Conservation (phyloP, 2,113 vertebrate genomes). For the Salvelinus fontinalis region DNA sequence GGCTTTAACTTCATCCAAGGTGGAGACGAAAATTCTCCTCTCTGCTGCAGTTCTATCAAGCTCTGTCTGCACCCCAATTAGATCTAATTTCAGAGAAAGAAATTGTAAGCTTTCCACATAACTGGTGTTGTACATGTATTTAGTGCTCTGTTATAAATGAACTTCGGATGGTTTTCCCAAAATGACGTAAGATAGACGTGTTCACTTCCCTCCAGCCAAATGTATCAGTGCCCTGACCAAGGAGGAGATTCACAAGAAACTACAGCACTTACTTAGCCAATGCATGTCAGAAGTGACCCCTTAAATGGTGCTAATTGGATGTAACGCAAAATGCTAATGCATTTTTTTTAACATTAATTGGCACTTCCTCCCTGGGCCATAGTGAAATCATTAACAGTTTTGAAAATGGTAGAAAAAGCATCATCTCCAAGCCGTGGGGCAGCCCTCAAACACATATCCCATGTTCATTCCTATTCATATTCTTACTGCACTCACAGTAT, state of each 20-base stretch:
- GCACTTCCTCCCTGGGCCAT: slow-evolving; percentile 51
- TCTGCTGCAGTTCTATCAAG: slow-evolving; percentile 40
- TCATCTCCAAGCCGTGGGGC: slow-evolving; percentile 24
- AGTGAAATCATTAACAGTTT: slow-evolving; percentile 24
- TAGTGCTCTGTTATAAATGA: neutral
- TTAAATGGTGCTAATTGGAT: slow-evolving; percentile 60
- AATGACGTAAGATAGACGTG: neutral
- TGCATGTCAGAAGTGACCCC: slow-evolving; percentile 45
- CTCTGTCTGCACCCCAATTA: slow-evolving; percentile 18
- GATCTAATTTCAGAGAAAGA: slow-evolving; percentile 22
- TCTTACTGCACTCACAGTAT: slow-evolving; percentile 43
- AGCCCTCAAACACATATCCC: slow-evolving; percentile 37
- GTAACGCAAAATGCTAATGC: slow-evolving; percentile 27
- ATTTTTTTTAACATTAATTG: slow-evolving; percentile 59
- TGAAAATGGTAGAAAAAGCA: slow-evolving; percentile 20
- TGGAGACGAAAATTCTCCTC: slow-evolving; percentile 53
- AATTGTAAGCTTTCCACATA: too few relatives aligned
- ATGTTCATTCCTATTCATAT: slow-evolving; percentile 53
- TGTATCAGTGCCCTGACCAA: slow-evolving; percentile 20
- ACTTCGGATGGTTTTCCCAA: neutral
- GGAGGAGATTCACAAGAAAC: slow-evolving; percentile 14
- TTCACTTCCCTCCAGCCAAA: neutral
- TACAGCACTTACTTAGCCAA: slow-evolving; percentile 42
- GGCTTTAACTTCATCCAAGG: slow-evolving; percentile 58
- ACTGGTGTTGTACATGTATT: too few relatives aligned